Base-by-base conservation (phyloP, 2,113 vertebrate species). In the Agapornis roseicollis region DNA sequence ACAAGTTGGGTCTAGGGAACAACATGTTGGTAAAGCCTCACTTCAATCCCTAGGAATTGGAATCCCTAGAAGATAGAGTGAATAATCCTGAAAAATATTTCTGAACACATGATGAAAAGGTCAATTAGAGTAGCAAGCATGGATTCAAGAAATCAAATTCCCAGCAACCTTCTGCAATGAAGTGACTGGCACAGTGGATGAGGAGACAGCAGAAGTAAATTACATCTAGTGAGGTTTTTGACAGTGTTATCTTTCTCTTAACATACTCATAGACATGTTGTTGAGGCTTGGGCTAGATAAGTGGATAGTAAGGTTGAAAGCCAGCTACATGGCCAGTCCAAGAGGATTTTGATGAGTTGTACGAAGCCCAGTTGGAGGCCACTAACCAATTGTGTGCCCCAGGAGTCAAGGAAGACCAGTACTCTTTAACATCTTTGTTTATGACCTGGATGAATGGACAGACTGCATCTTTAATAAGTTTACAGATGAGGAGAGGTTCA, bases 281-380 rank as follows among this genome's bases (percentile, higher is more conserved):
- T 31, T 42, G 16, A 66, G 19, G 5, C 61, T n/a, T 11, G 10
- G 31, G 8, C 23, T 55, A 49, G 37, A 11, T 22, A 66, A 61
- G 7, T 31, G 11, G 23, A 17, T 61, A 42, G 9, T 42, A 18
- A 85, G 25, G 5, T 46, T 46, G 29, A 56, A 64, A 77, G 44
- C 1, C 1, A 3, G 4, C 4, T 71, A 22, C 58, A 29, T 27
- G 11, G 3, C 9, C 2, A n/a, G 27, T 37, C 23, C 16, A 22
- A 66, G 27, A 39, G 11, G 7, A 13, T 39, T 78, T 19, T 39
- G 70, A 53, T 60, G 29, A 42, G n/a, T 60, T 28, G 5, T 33
- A 55, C 5, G 4, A 56, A 82, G 52, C 39, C 41, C 35, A 63
- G 8, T 9, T 56, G 65, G 27, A 87, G 14, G 35, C 14, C 52